Base-by-base conservation (phyloP, 2,888 invertebrate genomes). In the Phanerotoma sp. region DNA sequence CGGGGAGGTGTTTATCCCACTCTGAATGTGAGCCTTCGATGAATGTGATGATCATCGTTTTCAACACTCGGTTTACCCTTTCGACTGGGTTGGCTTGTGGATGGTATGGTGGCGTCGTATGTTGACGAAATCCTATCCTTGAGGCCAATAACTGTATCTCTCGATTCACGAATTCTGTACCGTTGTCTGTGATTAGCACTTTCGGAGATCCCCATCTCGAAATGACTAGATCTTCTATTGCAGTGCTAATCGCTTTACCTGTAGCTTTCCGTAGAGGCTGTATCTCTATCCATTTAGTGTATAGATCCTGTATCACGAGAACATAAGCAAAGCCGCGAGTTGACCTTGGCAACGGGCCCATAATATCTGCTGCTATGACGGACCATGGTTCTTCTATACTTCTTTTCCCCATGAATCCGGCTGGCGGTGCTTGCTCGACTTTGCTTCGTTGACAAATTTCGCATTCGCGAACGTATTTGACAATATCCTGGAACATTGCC, bases 21-120 rank as follows among this genome's bases (percentile, higher is more conserved):
- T 51, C 33, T 5, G 47, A 37, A 16, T 62, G 58, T 21, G 58
- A 49, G 0, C 42, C 33, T 1, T 44, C 42, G 0, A 59, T 6
- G n/a, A 47, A 62, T 1, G 41, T 13, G 1, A 46, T 28, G 0
- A 60, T 47, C 63, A 65, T 64, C 0, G 62, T 64, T 21, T 66
- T 63, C 0, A 69, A 3, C 0, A 58, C 58, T 18, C 65, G 48
- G 32, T 67, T 67, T 3, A 60, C 58, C 16, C 62, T 38, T 49
- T 69, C 67, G 0, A 60, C 59, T 0, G 66, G 68, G 48, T 66
- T 68, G 0, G 61, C 61, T 41, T 68, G 66, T 1, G 67, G 60
- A 48, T 66, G 62, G 25, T 66, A 62, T 5, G 46, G 54, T 3
- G 58, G 60, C 1, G 53, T 55, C 28, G 51, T 57, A 1, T 41